Conservation (phyloP, 2,113 vertebrate species). For the Calyptomena viridis region DNA sequence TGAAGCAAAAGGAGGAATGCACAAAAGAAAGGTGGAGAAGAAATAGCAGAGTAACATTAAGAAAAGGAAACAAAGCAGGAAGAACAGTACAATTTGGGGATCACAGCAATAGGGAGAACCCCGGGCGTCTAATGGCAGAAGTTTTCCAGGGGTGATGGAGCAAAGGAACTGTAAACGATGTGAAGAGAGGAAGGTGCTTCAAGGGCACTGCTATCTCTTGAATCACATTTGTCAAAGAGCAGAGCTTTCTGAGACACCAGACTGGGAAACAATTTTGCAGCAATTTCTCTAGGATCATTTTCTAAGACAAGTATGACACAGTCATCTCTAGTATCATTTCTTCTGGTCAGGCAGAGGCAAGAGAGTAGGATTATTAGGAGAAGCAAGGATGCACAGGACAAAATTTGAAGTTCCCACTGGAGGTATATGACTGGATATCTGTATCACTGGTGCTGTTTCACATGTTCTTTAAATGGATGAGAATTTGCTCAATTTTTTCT, state of each 20-base stretch:
- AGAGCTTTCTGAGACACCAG: not conserved
- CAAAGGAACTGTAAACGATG: not conserved
- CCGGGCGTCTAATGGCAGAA: not conserved
- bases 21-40: not conserved
- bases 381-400: not conserved
- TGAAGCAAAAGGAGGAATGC: not conserved
- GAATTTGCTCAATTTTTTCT: not conserved
- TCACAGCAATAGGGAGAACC: not conserved
- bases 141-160: not conserved
- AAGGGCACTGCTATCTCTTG: not conserved
- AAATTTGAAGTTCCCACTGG: not conserved
- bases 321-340: not conserved
- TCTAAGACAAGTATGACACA: not conserved
- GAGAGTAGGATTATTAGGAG: not conserved
- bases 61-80: not conserved
- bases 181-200: not conserved
- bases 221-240: not conserved
- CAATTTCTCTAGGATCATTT: not conserved
- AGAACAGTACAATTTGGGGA: not conserved
- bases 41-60: not conserved
- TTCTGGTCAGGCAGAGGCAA: not conserved
- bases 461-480: not conserved
- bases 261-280: not conserved
- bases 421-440: not conserved
- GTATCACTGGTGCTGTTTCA: conserved; percentile 3